Conservation (phyloP, 2,113 vertebrate species). For the Sardina pilchardus region DNA sequence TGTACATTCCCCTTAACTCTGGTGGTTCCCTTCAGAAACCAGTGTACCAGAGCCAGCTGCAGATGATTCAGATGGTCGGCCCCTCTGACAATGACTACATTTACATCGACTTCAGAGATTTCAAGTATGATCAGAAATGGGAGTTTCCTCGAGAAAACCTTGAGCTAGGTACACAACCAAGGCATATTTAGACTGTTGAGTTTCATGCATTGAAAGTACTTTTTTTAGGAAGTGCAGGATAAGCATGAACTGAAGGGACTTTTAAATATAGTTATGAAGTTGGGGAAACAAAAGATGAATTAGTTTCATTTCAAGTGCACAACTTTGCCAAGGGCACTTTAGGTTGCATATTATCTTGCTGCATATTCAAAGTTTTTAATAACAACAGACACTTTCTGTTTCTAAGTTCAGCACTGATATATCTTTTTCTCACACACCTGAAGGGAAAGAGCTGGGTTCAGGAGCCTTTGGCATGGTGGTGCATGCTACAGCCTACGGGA, state of each 20-base stretch:
- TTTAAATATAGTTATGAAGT: no score
- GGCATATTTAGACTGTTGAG: conserved; percentile 17
- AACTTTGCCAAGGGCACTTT: background rate
- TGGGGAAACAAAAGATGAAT: background rate
- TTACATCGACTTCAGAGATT: conserved; percentile 89
- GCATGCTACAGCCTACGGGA: conserved; percentile 90
- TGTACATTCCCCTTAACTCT: background rate
- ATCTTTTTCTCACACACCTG: background rate
- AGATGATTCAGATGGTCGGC: conserved; percentile 87
- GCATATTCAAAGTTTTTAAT: background rate
- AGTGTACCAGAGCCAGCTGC: conserved; percentile 85
- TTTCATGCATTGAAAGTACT: background rate
- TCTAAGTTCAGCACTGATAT: background rate
- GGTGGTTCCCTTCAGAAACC: conserved; percentile 71
- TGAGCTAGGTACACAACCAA: conserved; percentile 82
- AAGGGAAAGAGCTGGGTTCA: conserved; percentile 87
- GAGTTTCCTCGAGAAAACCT: conserved; percentile 96
- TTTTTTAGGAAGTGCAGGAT: no score
- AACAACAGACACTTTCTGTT: background rate
- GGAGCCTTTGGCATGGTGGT: conserved; percentile 95
- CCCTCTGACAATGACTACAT: conserved; percentile 88
- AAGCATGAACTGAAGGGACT: no score
- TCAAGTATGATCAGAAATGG: conserved; percentile 86
- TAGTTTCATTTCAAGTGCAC: background rate
- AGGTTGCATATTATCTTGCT: background rate